Percentiles rank a stretch among this genome's conserved stretches.
These are phyloP conservation scores for Machimus rusticus DNA, from an alignment of 2,888 invertebrate genomes.

Conservation along the genomic window DNA sequence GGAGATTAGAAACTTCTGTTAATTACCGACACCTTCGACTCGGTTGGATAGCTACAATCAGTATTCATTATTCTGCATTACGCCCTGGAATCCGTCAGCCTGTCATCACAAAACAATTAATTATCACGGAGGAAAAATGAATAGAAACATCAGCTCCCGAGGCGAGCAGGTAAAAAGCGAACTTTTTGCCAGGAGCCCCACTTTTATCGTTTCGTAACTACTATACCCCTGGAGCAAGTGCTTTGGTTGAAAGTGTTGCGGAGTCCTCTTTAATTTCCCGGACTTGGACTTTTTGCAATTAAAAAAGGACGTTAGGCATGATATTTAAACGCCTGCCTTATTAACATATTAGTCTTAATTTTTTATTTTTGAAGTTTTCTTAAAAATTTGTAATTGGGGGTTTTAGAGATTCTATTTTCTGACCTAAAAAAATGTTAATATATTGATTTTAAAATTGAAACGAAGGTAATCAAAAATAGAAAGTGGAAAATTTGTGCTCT, in stretches of 20 bases:
- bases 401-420: too few species aligned
- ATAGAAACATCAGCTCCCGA: not conserved
- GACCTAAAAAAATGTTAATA: too few species aligned
- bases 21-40: not conserved
- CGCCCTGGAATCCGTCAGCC: constrained; percentile 9
- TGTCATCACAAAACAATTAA: constrained; percentile 23
- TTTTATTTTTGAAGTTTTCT: too few species aligned
- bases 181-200: not conserved
- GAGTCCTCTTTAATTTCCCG: not conserved
- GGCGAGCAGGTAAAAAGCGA: not conserved
- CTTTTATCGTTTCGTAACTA: not conserved
- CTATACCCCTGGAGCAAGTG: not conserved
- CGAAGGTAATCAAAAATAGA: too few species aligned
- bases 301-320: not conserved
- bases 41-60: not conserved
- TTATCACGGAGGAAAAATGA: constrained; percentile 14
- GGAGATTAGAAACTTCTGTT: not conserved
- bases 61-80: constrained; percentile 6
- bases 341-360: too few species aligned
- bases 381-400: too few species aligned
- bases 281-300: not conserved
- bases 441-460: too few species aligned
- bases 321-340: too few species aligned
- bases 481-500: too few species aligned
- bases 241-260: not conserved